Conservation (phyloP, 2,888 invertebrate species). For the Dilophus febrilis region DNA sequence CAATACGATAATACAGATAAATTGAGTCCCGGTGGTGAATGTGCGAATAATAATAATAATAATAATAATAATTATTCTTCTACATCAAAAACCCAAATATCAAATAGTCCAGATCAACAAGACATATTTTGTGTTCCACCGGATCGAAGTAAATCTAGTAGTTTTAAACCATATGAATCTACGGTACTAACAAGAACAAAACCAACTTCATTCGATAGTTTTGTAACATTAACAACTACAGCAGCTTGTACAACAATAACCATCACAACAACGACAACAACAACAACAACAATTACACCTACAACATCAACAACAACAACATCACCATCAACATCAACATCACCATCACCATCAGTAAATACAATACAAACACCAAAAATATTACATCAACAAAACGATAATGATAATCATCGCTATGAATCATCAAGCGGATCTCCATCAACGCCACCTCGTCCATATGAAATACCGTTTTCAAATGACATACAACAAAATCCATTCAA, state of each 20-base stretch:
- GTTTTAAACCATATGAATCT: constrained; percentile 58
- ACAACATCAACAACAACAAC: not conserved
- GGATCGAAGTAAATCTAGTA: constrained; percentile 30
- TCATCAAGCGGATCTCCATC: constrained; percentile 57
- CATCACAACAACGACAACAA: not conserved
- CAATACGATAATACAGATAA: constrained; percentile 17
- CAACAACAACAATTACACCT: not conserved
- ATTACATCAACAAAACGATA: constrained; percentile 3
- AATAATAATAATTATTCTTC: too few relatives aligned
- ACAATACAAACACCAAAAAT: constrained; percentile 23
- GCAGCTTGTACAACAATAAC: not conserved
- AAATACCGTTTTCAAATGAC: too few relatives aligned
- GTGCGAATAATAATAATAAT: constrained; percentile 8
- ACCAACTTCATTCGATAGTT: constrained; percentile 19
- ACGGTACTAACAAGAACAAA: constrained; percentile 14
- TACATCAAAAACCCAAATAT: too few relatives aligned
- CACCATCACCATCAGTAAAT: constrained; percentile 8
- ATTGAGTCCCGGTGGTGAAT: constrained; percentile 25
- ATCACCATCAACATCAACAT: not conserved
- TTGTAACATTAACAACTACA: constrained; percentile 8
- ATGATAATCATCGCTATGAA: constrained; percentile 37
- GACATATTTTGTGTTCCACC: too few relatives aligned
- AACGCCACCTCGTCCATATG: too few relatives aligned
- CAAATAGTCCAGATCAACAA: too few relatives aligned
- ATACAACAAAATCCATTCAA: too few relatives aligned